phyloP scores from a whole-genome alignment of 2,888 invertebrate genomes.

The Cantharis lateralis region DNA sequence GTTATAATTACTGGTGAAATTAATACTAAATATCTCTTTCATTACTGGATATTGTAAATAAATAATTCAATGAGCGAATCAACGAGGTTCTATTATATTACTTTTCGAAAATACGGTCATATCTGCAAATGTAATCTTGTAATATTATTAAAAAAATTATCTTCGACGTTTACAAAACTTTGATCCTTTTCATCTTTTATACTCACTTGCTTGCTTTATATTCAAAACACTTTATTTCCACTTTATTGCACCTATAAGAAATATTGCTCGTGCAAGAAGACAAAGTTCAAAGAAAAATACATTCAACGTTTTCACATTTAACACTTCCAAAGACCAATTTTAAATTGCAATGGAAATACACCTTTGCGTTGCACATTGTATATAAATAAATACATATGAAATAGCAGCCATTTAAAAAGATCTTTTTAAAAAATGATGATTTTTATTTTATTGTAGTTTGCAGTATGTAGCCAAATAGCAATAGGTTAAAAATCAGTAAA shows the following conservation, averaged over 20 bases:
- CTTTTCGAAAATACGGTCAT: background rate
- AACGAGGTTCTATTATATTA: background rate
- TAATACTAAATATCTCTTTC: background rate
- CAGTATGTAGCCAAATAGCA: no score
- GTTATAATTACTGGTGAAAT: background rate
- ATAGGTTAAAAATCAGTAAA: no score
- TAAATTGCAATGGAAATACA: background rate
- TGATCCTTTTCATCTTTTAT: slow-evolving; percentile 12
- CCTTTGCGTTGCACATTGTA: background rate
- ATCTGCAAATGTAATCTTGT: background rate
- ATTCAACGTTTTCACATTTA: slow-evolving; percentile 20
- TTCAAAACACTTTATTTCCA: slow-evolving; percentile 29
- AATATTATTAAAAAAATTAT: background rate
- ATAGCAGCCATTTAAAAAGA: no score
- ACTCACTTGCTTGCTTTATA: slow-evolving; percentile 15
- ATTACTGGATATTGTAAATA: no score
- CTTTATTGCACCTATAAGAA: slow-evolving; percentile 10
- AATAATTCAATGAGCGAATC: no score
- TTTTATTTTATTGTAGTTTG: no score
- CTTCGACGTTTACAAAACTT: background rate
- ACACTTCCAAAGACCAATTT: slow-evolving; percentile 4
- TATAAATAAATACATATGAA: background rate
- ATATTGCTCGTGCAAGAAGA: slow-evolving; percentile 20
- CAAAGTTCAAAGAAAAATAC: slow-evolving; percentile 18
- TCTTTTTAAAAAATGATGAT: no score